Percentiles rank a stretch among this genome's conserved stretches.
Conservation (phyloP, 2,797 vertebrate genomes). For the Cuculus canorus region DNA sequence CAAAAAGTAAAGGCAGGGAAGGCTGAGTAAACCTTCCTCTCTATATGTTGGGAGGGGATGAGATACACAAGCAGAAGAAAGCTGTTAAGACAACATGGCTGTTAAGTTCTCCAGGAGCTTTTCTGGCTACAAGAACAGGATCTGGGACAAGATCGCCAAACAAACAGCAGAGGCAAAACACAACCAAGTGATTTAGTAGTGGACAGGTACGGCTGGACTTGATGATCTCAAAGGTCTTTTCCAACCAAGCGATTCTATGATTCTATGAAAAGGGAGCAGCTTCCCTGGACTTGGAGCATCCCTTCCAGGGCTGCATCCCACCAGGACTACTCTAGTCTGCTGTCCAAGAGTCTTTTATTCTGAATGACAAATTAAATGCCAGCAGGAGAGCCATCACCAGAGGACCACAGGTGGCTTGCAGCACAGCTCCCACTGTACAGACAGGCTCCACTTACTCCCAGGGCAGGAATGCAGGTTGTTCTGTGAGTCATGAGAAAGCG, state of each 20-base stretch:
- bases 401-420: accelerated
- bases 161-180: background rate
- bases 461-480: background rate
- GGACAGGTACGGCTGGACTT: no score
- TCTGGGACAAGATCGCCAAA: background rate
- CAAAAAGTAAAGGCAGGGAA: background rate
- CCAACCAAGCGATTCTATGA: no score
- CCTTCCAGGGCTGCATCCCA: background rate
- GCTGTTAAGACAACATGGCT: background rate
- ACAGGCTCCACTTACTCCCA: background rate
- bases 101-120: background rate
- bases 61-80: background rate
- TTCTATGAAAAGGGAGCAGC: background rate
- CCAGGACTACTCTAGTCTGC: background rate
- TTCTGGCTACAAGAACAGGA: background rate
- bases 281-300: background rate
- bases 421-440: background rate
- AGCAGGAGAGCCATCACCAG: background rate
- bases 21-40: background rate
- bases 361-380: accelerated
- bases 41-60: background rate
- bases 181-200: background rate
- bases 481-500: background rate
- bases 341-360: background rate
- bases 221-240: no score